phyloP scores from a whole-genome alignment of 2,113 vertebrate genomes.

The Emydocephalus ijimae region DNA sequence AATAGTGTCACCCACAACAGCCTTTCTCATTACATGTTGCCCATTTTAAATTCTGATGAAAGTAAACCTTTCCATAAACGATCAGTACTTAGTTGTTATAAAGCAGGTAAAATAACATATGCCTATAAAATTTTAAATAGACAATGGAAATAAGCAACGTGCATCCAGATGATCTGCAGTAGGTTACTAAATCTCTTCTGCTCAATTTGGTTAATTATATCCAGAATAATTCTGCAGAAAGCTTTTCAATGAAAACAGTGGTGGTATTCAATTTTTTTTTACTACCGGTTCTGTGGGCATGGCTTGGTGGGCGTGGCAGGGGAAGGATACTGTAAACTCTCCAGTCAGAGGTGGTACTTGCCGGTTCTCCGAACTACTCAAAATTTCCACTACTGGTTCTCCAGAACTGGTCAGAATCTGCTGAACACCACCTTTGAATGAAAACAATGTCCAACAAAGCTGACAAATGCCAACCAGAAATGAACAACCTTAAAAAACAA shows the following conservation, averaged over 20 bases:
- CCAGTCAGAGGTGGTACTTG: no score
- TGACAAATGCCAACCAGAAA: background rate
- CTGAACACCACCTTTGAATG: background rate
- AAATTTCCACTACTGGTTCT: no score
- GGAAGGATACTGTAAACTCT: no score
- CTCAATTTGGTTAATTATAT: background rate
- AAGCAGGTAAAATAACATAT: background rate
- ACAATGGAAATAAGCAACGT: background rate
- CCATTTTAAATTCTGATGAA: background rate
- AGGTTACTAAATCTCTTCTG: background rate
- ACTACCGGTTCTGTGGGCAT: no score
- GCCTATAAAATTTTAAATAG: background rate
- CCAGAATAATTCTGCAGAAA: background rate
- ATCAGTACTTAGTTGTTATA: background rate
- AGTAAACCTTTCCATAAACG: background rate
- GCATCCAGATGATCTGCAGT: background rate
- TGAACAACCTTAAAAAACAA: constrained; percentile 13
- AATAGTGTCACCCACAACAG: background rate
- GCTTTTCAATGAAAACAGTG: background rate
- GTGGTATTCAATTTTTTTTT: no score
- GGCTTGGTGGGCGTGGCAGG: no score
- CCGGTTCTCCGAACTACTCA: no score
- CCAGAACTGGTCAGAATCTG: no score
- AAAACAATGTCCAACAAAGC: background rate
- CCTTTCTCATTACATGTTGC: background rate